phyloP scores from a whole-genome alignment of 2,888 invertebrate genomes.

The Boloria selene region DNA sequence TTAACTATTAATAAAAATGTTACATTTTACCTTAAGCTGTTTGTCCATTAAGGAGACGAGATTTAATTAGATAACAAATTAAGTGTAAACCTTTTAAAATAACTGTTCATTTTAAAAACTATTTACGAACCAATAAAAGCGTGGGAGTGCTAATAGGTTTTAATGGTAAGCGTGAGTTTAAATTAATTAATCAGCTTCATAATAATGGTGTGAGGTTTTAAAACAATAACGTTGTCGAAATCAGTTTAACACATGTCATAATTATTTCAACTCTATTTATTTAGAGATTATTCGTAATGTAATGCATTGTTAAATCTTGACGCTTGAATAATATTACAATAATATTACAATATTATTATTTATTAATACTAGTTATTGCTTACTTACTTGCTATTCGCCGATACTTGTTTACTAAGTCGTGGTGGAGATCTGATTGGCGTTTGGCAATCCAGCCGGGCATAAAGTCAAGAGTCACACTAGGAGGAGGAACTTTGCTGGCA shows the following conservation, averaged over 20 bases:
- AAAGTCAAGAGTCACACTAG: too few species aligned
- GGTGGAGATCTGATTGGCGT: too few species aligned
- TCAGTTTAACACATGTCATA: conserved; percentile 24
- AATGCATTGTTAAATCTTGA: too few species aligned
- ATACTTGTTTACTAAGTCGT: too few species aligned
- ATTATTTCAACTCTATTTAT: conserved; percentile 5
- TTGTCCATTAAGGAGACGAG: background rate
- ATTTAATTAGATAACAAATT: conserved; percentile 13
- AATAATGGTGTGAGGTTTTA: conserved; percentile 33
- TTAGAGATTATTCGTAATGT: background rate
- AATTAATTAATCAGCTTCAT: conserved; percentile 37
- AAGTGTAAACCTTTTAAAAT: conserved; percentile 15
- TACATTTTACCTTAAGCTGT: background rate
- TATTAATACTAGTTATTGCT: background rate
- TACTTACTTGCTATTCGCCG: background rate
- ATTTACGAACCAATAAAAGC: conserved; percentile 30
- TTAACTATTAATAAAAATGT: too few species aligned
- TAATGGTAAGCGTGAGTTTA: conserved; percentile 36
- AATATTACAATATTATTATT: too few species aligned
- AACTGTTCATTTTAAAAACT: conserved; percentile 22
- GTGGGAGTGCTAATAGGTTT: conserved; percentile 35
- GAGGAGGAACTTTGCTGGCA: too few species aligned
- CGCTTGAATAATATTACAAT: too few species aligned
- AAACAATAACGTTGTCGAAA: conserved; percentile 33
- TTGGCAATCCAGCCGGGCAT: too few species aligned